Evolutionary conservation across 2,888 invertebrate species (phyloP).

Genomic region (Atherix ibis): DNA sequence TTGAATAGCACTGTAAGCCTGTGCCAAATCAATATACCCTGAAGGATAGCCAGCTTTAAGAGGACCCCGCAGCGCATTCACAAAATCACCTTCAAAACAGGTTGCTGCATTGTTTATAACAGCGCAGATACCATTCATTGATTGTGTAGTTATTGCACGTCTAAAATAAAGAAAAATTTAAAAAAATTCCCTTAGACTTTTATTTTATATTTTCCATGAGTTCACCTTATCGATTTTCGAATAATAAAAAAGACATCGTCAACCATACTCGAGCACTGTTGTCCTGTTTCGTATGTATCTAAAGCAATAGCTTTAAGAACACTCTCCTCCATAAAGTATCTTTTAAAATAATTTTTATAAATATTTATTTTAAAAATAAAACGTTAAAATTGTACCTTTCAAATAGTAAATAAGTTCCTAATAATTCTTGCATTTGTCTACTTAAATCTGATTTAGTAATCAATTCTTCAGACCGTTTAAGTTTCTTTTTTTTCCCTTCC

Average conservation of each 20-base stretch:
- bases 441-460: constrained; percentile 57
- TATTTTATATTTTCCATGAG: constrained; percentile 1
- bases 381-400: constrained; percentile 46
- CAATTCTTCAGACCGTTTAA: constrained; percentile 43
- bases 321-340: constrained; percentile 88
- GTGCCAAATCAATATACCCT: constrained; percentile 59
- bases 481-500: constrained; percentile 32
- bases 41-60: constrained; percentile 62
- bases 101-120: constrained; percentile 86
- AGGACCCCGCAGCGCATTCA: constrained; percentile 52
- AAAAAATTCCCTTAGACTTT: neutral
- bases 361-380: neutral
- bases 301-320: constrained; percentile 77
- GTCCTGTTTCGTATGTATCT: constrained; percentile 56
- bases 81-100: constrained; percentile 71
- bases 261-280: constrained; percentile 77
- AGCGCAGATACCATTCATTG: constrained; percentile 90
- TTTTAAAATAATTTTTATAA: constrained; percentile 15
- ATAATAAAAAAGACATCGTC: constrained; percentile 97
- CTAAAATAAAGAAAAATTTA: constrained; percentile 32
- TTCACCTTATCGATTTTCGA: constrained; percentile 76
- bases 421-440: constrained; percentile 62
- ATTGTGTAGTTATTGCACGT: constrained; percentile 78
- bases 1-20: constrained; percentile 72
- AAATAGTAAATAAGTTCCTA: constrained; percentile 76